Percentiles rank a stretch among this genome's conserved stretches.
Evolutionary conservation across 37 sponge, comb jelly and placozoan genomes (phyloP).

Genomic region (Chondrilla cf. caribensis): DNA sequence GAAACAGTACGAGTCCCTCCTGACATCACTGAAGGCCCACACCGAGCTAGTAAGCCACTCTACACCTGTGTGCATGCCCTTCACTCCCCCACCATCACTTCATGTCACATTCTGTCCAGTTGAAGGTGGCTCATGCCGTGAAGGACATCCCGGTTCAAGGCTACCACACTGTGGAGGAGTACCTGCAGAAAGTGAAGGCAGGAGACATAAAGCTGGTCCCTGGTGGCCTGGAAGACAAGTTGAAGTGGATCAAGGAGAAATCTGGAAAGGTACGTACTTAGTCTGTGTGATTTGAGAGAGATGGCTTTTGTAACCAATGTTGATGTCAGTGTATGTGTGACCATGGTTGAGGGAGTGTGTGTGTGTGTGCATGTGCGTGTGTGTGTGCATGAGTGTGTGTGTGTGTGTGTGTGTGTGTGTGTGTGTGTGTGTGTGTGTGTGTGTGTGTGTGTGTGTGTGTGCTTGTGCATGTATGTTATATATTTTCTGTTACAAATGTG

Average conservation of each 20-base stretch:
- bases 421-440: slow-evolving; percentile 31
- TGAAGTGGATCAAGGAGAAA: slow-evolving; percentile 36
- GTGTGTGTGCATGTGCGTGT: no score
- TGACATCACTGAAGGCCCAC: slow-evolving; percentile 43
- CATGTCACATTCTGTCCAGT: slow-evolving; percentile 11
- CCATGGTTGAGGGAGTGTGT: no score
- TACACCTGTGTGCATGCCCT: neutral
- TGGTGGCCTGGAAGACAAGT: neutral
- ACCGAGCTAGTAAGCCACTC: slow-evolving; percentile 49
- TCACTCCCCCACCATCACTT: no score
- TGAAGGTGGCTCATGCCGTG: slow-evolving; percentile 39
- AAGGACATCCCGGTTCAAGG: slow-evolving; percentile 37
- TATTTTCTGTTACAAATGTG: neutral
- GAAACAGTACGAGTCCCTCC: slow-evolving; percentile 25
- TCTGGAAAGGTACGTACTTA: slow-evolving; percentile 22
- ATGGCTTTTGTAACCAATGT: neutral
- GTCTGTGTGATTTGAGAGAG: neutral
- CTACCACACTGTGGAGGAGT: slow-evolving; percentile 26
- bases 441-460: slow-evolving; percentile 24
- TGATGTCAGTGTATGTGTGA: no score
- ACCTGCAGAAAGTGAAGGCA: slow-evolving; percentile 21
- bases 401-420: slow-evolving; percentile 38
- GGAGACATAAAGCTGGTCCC: slow-evolving; percentile 9
- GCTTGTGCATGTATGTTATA: no score
- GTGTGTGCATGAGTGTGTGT: slow-evolving; percentile 9